Evolutionary conservation across 2,113 vertebrate genomes (phyloP).

Genomic region (Neopipo cinnamomea): DNA sequence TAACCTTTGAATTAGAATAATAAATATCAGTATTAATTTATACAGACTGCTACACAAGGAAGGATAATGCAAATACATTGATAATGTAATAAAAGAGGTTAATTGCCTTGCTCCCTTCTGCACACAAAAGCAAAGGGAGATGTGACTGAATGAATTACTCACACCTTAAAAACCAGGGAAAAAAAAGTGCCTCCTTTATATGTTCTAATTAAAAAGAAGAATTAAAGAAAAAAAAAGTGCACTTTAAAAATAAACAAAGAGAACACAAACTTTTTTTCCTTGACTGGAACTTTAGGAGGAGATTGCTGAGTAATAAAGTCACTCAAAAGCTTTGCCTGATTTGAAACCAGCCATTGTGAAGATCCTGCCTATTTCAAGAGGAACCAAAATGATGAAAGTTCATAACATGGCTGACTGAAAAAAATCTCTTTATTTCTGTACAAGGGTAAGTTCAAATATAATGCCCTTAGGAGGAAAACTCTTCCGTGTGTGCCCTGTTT

Average conservation of each 20-base stretch:
- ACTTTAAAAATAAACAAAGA: background rate
- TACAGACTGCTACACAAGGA: background rate
- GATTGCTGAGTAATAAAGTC: background rate
- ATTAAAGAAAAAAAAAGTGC: background rate
- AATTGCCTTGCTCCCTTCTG: background rate
- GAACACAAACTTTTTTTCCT: background rate
- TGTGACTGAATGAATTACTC: background rate
- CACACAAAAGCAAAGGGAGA: background rate
- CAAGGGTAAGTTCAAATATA: background rate
- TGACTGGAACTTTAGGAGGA: background rate
- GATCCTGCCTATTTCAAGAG: background rate
- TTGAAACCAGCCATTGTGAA: background rate
- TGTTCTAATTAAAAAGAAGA: background rate
- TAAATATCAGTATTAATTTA: constrained; percentile 5
- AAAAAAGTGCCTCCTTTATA: background rate
- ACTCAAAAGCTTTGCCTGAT: background rate
- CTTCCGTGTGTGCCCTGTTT: background rate
- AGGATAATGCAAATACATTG: background rate
- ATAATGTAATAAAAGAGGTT: background rate
- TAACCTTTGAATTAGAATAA: background rate
- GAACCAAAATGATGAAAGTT: background rate
- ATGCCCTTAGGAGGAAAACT: background rate
- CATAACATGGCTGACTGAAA: background rate
- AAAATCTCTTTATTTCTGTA: background rate
- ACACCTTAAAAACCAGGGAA: background rate